phyloP scores from a whole-genome alignment of 2,797 vertebrate species.

The Phyllotis vaccarum region DNA sequence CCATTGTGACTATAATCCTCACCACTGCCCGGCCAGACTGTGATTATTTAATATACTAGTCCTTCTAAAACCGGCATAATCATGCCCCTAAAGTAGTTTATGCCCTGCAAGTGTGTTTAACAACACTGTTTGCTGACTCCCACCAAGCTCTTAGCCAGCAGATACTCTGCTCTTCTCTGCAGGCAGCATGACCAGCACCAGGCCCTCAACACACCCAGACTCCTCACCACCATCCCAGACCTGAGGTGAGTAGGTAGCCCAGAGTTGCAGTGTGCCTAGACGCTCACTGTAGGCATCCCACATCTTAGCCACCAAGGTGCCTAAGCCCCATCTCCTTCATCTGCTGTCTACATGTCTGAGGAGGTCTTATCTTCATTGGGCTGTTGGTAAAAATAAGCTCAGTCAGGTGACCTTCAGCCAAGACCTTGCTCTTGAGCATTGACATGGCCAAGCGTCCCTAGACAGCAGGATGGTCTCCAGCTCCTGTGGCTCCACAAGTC shows the following conservation, averaged over 20 bases:
- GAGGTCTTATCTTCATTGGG: neutral
- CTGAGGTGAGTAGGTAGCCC: neutral
- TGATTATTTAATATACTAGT: too few species aligned
- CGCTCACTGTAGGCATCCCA: neutral
- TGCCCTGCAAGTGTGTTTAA: neutral
- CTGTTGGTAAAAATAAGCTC: neutral
- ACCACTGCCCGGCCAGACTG: too few species aligned
- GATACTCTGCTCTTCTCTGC: neutral
- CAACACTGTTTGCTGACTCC: neutral
- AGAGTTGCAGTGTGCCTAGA: neutral
- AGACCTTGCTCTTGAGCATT: neutral
- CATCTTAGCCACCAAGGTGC: too few species aligned
- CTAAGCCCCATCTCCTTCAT: neutral
- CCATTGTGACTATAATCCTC: neutral
- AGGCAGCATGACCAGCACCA: neutral
- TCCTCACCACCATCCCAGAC: neutral
- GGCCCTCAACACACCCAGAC: neutral
- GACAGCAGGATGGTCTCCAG: slow-evolving; percentile 19
- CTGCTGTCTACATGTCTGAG: neutral
- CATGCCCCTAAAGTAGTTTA: neutral
- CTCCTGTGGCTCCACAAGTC: neutral
- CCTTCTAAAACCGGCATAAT: neutral
- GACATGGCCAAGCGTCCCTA: neutral
- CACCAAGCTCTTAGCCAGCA: neutral
- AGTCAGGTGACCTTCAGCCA: neutral